Evolutionary conservation across 1,140 invertebrate genomes (phyloP).

Genomic region (Pissodes strobi): DNA sequence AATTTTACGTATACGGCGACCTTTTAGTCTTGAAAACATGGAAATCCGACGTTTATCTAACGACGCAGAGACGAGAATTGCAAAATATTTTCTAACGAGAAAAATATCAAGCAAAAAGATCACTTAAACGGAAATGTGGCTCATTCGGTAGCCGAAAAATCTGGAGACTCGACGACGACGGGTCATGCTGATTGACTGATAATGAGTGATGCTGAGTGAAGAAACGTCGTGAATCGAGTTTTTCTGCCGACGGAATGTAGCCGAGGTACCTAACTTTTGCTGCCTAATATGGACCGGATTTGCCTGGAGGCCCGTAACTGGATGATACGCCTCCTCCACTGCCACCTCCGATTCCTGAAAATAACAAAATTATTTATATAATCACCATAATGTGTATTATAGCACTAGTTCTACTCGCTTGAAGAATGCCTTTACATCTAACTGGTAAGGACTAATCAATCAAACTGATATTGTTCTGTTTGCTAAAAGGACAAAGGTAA

Average conservation of each 20-base stretch:
- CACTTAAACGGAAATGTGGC: conserved; percentile 4
- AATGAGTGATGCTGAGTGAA: conserved; percentile 24
- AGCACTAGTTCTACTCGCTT: no score
- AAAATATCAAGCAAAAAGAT: conserved; percentile 29
- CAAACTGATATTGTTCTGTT: no score
- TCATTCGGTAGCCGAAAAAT: conserved; percentile 9
- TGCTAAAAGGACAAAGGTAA: no score
- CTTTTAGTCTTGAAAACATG: conserved; percentile 37
- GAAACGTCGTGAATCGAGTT: conserved; percentile 4
- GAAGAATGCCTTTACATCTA: no score
- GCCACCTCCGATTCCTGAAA: conserved; percentile 37
- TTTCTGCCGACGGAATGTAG: not conserved
- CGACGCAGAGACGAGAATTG: conserved; percentile 4
- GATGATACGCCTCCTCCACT: conserved; percentile 43
- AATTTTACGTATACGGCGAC: conserved; percentile 39
- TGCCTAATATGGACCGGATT: conserved; percentile 48
- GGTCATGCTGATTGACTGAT: conserved; percentile 22
- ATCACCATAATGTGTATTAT: not conserved
- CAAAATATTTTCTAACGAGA: conserved; percentile 19
- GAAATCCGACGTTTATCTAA: conserved; percentile 9
- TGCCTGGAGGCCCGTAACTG: conserved; percentile 51
- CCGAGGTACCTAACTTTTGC: conserved; percentile 27
- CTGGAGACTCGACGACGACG: conserved; percentile 9
- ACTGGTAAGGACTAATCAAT: no score
- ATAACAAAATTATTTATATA: not conserved